A percentile compares a stretch with the other conserved stretches of the same genome.
These are phyloP conservation scores for Mesembrinibis cayennensis DNA, from an alignment of 2,113 vertebrate species.

Conservation along the genomic window DNA sequence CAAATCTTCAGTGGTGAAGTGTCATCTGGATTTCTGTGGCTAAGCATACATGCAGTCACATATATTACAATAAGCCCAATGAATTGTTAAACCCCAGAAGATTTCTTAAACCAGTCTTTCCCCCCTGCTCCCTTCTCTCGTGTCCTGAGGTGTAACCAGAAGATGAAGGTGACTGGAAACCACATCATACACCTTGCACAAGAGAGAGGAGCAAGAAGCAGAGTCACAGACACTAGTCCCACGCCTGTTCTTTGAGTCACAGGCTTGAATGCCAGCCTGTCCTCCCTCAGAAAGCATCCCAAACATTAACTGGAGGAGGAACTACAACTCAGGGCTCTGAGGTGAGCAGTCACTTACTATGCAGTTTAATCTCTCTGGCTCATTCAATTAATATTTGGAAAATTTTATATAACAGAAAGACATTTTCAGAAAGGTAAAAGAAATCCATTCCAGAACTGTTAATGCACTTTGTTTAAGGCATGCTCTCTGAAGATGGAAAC, in stretches of 20 bases:
- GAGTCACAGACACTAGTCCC: rapidly evolving
- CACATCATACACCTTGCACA: neutral
- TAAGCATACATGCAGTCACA: neutral
- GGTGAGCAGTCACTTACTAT: neutral
- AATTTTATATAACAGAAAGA: neutral
- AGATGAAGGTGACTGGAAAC: neutral
- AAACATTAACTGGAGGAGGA: neutral
- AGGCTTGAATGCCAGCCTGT: neutral
- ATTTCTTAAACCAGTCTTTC: neutral
- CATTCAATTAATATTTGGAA: neutral
- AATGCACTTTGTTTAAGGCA: neutral
- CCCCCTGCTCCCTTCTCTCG: neutral
- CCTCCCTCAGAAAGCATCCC: neutral
- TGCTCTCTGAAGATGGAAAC: neutral
- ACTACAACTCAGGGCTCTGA: neutral
- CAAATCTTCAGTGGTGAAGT: neutral
- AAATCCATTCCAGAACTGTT: neutral
- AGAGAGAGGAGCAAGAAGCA: neutral
- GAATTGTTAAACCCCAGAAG: neutral
- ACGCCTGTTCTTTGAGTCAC: neutral
- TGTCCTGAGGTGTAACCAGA: neutral
- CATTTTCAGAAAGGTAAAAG: neutral
- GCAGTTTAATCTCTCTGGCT: neutral
- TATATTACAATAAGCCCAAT: neutral
- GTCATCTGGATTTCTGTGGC: neutral